Evolutionary conservation across 2,113 vertebrate species (phyloP).

Genomic region (Paradoxurus hermaphroditus): DNA sequence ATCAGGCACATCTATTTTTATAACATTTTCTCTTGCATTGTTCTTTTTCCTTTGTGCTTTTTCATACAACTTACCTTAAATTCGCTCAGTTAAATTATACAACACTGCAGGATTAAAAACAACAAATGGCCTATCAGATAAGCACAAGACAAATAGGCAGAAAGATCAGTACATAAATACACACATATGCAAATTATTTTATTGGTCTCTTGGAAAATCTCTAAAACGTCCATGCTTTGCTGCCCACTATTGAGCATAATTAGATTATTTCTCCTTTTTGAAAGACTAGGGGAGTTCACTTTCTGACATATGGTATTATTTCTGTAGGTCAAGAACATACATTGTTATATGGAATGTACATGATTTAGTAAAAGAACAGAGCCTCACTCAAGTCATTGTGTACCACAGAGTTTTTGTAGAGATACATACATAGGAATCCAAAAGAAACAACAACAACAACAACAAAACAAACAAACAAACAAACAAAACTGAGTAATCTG

Average conservation of each 20-base stretch:
- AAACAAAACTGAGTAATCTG: background rate
- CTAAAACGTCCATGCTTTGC: background rate
- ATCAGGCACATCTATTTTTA: background rate
- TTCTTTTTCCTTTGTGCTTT: background rate
- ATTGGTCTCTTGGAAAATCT: background rate
- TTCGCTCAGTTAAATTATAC: background rate
- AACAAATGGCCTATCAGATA: background rate
- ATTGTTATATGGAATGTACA: background rate
- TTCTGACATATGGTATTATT: background rate
- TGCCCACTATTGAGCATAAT: background rate
- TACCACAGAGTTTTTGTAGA: background rate
- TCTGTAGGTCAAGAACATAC: background rate
- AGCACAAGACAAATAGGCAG: background rate
- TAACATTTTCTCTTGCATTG: background rate
- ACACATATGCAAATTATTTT: background rate
- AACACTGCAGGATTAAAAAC: background rate
- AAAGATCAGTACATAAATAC: background rate
- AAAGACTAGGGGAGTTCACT: background rate
- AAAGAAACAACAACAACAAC: too few relatives aligned
- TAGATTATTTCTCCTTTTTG: background rate
- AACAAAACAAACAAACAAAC: too few relatives aligned
- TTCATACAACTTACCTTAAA: background rate
- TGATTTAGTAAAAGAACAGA: background rate
- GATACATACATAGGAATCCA: too few relatives aligned
- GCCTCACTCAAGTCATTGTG: background rate